A percentile compares a stretch with the other conserved stretches of the same genome.
Conservation (phyloP, 2,797 vertebrate species). For the Lutjanus argentimaculatus region DNA sequence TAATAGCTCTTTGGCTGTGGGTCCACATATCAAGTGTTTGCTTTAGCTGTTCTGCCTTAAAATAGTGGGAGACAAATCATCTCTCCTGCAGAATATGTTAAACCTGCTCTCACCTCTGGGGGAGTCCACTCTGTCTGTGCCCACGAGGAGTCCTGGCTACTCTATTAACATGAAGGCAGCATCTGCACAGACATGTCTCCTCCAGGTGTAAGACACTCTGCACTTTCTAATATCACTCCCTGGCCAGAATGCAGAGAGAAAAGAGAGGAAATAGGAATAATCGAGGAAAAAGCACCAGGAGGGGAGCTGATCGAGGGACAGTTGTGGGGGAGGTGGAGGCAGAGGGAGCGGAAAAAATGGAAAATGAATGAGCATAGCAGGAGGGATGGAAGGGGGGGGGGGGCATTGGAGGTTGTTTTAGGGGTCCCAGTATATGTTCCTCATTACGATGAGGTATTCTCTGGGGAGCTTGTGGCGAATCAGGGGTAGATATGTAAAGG, state of each 20-base stretch:
- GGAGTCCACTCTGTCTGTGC: conserved; percentile 50
- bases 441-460: conserved; percentile 53
- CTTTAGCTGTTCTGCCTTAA: conserved; percentile 35
- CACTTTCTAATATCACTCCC: conserved; percentile 53
- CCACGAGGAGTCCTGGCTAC: conserved; percentile 50
- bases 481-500: conserved; percentile 43
- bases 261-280: conserved; percentile 51
- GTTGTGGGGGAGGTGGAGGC: conserved; percentile 49
- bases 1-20: conserved; percentile 44
- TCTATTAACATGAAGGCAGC: conserved; percentile 67
- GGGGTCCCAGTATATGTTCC: conserved; percentile 49
- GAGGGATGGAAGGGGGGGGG: conserved; percentile 23
- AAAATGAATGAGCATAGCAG: conserved; percentile 51
- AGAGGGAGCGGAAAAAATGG: conserved; percentile 41
- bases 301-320: conserved; percentile 41
- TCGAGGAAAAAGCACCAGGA: conserved; percentile 40
- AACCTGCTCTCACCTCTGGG: conserved; percentile 47
- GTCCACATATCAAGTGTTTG: conserved; percentile 42
- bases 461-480: conserved; percentile 34
- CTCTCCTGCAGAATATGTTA: conserved; percentile 51
- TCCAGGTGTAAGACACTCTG: conserved; percentile 58
- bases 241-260: conserved; percentile 51
- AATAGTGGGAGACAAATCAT: conserved; percentile 43
- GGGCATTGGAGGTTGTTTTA: conserved; percentile 36
- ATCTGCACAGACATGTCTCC: conserved; percentile 56